A percentile compares a stretch with the other conserved stretches of the same genome.
Evolutionary conservation across 2,888 invertebrate genomes (phyloP).

Genomic region (Conistra vaccinii): DNA sequence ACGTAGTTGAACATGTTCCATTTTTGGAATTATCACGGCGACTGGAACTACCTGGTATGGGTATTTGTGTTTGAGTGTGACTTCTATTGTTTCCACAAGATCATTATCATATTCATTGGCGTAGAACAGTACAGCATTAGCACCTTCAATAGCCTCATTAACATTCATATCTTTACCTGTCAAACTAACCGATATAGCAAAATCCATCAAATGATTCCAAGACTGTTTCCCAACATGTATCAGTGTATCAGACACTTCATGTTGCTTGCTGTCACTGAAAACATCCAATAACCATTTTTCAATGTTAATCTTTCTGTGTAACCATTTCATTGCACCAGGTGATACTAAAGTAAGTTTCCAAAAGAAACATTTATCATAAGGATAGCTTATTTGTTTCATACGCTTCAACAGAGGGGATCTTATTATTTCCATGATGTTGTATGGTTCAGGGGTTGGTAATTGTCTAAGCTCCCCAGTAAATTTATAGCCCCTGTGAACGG

Average conservation of each 20-base stretch:
- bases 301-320: slow-evolving; percentile 84
- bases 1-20: slow-evolving; percentile 67
- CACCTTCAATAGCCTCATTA: slow-evolving; percentile 83
- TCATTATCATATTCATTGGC: slow-evolving; percentile 77
- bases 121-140: slow-evolving; percentile 85
- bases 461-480: slow-evolving; percentile 82
- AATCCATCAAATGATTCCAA: slow-evolving; percentile 88
- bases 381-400: slow-evolving; percentile 87
- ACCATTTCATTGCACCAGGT: slow-evolving; percentile 86
- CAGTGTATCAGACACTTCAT: slow-evolving; percentile 79
- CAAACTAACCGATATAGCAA: slow-evolving; percentile 86
- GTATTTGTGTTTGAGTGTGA: slow-evolving; percentile 80
- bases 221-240: slow-evolving; percentile 84
- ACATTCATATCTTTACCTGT: slow-evolving; percentile 70
- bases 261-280: slow-evolving; percentile 83
- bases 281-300: slow-evolving; percentile 87
- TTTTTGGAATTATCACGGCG: slow-evolving; percentile 80
- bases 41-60: slow-evolving; percentile 85
- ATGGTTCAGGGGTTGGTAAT: slow-evolving; percentile 78
- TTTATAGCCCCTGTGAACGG: slow-evolving; percentile 83
- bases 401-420: slow-evolving; percentile 85
- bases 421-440: slow-evolving; percentile 86
- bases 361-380: slow-evolving; percentile 84
- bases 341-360: slow-evolving; percentile 92
- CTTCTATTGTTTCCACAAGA: slow-evolving; percentile 75